A percentile compares a stretch with the other conserved stretches of the same genome.
Evolutionary conservation across 2,797 vertebrate genomes (phyloP).

Genomic region (Sebastes minor): DNA sequence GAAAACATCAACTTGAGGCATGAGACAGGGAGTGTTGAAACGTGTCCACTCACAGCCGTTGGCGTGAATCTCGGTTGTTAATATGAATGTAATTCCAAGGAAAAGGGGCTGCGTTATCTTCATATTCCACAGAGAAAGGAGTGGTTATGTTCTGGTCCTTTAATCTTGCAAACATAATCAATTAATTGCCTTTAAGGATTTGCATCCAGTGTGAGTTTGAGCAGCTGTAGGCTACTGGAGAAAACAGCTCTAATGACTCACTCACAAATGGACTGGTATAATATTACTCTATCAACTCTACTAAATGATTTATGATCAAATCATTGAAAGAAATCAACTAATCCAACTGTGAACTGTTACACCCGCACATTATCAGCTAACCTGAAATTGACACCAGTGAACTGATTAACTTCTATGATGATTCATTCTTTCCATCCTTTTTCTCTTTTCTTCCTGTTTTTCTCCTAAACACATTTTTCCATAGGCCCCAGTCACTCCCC

Average conservation of each 20-base stretch:
- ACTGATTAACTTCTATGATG: slow-evolving; percentile 10
- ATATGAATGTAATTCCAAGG: not conserved
- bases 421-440: slow-evolving; percentile 30
- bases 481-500: slow-evolving; percentile 15
- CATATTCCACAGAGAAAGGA: not conserved
- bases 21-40: not conserved
- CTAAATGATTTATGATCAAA: not conserved
- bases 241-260: not conserved
- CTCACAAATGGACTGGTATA: not conserved
- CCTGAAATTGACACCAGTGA: not conserved
- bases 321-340: not conserved
- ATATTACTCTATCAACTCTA: not conserved
- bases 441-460: slow-evolving; percentile 31
- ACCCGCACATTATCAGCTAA: not conserved
- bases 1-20: not conserved
- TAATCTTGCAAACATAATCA: not conserved
- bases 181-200: no score
- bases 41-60: not conserved
- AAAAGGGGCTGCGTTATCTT: not conserved
- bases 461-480: slow-evolving; percentile 42
- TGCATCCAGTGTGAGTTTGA: not conserved
- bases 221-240: not conserved
- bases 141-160: not conserved
- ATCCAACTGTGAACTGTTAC: not conserved
- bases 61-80: not conserved